Evolutionary conservation across 2,888 invertebrate species (phyloP), one percentile per base, ranked within the genome.

Genomic region (Bhutanitis thaidina): DNA sequence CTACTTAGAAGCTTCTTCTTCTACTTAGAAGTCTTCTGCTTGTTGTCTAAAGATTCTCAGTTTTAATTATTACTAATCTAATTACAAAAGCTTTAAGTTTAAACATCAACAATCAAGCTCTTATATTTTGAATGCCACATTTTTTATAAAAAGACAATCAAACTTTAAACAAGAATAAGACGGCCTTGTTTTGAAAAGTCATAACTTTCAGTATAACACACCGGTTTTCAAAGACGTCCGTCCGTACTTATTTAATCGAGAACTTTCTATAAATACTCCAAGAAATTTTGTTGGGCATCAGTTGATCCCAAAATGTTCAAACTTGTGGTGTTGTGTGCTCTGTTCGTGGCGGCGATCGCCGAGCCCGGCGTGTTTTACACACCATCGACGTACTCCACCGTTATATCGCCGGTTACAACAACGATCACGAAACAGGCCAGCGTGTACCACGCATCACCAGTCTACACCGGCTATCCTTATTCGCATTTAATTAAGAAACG

Each of bases 251-350:
- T 34, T 34, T 13, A 14, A 39, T 39, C 25, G 32, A 40, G 27
- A 47, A 50, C 44, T 27, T 39, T 50, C 35, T 50, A 50, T 49
- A 49, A 29, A 49, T 45, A 45, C 44, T 14, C 36, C 7, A 32
- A 5, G 44, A 20, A 25, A 35, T 15, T 34, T 39, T 35, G 35
- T 35, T 27, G 25, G 38, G 39, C 12, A 27, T 50, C 44, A 50
- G 50, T 50, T 35, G 27, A n/a, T 45, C 29, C 25, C 39, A 44
- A 30, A 50, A 50, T 50, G 50, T 35, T 50, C 12, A 27, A 35
- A 38, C 35, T 50, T 10, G 35, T 12, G 12, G 50, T 44, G 34
- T 39, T 50, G 50, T 50, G 44, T 14, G 34, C 13, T 34, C 32
- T 39, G 0, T 34, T 32, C 16, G 50, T 15, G 15, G 32, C 29